Conservation (phyloP, 2,888 invertebrate species). For the Perithous albicinctus region DNA sequence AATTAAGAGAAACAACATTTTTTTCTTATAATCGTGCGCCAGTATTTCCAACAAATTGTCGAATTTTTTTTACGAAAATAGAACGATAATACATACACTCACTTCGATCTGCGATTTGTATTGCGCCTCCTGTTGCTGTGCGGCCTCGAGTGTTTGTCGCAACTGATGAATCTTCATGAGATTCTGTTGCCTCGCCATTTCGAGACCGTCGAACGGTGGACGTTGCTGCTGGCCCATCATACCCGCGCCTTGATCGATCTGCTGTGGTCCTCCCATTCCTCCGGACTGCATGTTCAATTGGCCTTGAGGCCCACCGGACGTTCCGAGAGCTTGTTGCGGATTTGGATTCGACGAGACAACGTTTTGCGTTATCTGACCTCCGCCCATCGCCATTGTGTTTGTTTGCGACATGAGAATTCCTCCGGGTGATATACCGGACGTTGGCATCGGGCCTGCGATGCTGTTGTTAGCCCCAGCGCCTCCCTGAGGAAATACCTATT, state of each 20-base stretch:
- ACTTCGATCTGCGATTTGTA: slow-evolving; percentile 92
- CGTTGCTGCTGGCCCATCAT: slow-evolving; percentile 82
- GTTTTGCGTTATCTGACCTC: slow-evolving; percentile 87
- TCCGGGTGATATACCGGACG: slow-evolving; percentile 81
- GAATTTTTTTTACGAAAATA: slow-evolving; percentile 74
- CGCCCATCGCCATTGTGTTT: slow-evolving; percentile 86
- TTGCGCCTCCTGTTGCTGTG: slow-evolving; percentile 92
- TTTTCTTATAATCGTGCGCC: slow-evolving; percentile 5
- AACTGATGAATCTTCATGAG: slow-evolving; percentile 91
- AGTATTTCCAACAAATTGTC: neutral
- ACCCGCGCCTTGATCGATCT: slow-evolving; percentile 73
- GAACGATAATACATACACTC: slow-evolving; percentile 87
- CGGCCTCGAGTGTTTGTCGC: slow-evolving; percentile 92
- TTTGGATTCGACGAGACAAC: slow-evolving; percentile 84
- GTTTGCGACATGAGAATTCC: slow-evolving; percentile 86
- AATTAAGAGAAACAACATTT: neutral
- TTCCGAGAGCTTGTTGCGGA: slow-evolving; percentile 79
- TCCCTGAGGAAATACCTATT: slow-evolving; percentile 70
- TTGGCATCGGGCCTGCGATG: slow-evolving; percentile 79
- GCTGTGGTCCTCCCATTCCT: slow-evolving; percentile 80
- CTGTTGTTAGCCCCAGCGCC: slow-evolving; percentile 75
- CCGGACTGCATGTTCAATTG: slow-evolving; percentile 81
- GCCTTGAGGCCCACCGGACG: slow-evolving; percentile 78
- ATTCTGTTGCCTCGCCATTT: slow-evolving; percentile 92
- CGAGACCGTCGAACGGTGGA: slow-evolving; percentile 87